Evolutionary conservation across 2,797 vertebrate species (phyloP).

Genomic region (Masticophis lateralis): DNA sequence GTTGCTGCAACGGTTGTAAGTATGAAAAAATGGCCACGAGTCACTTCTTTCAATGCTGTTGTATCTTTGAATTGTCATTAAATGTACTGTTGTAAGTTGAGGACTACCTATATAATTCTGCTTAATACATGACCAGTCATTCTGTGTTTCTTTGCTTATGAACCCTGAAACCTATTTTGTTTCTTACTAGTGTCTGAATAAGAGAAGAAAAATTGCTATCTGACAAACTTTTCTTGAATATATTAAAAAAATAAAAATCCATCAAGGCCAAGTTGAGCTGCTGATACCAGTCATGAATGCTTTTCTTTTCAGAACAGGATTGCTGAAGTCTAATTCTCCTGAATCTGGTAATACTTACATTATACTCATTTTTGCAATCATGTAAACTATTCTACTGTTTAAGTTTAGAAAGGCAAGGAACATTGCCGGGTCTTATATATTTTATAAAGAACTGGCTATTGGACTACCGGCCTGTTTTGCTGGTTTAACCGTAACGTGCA

Average conservation of each 20-base stretch:
- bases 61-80: neutral
- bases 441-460: conserved; percentile 13
- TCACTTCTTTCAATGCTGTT: neutral
- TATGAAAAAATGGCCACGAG: neutral
- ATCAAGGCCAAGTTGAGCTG: neutral
- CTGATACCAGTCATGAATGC: neutral
- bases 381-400: conserved; percentile 2
- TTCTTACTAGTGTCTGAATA: neutral
- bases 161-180: neutral
- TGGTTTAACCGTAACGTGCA: conserved; percentile 35
- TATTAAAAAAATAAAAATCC: neutral
- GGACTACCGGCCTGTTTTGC: neutral
- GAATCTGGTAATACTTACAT: neutral
- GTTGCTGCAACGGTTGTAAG: neutral
- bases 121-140: neutral
- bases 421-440: neutral
- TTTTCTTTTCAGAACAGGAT: neutral
- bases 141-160: neutral
- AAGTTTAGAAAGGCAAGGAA: neutral
- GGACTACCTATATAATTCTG: neutral
- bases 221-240: neutral
- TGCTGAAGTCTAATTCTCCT: neutral
- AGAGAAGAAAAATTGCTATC: neutral
- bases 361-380: neutral
- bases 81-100: neutral